A percentile compares a stretch with the other conserved stretches of the same genome.
phyloP scores from a whole-genome alignment of 2,797 vertebrate species.

The Sebastes elongatus region DNA sequence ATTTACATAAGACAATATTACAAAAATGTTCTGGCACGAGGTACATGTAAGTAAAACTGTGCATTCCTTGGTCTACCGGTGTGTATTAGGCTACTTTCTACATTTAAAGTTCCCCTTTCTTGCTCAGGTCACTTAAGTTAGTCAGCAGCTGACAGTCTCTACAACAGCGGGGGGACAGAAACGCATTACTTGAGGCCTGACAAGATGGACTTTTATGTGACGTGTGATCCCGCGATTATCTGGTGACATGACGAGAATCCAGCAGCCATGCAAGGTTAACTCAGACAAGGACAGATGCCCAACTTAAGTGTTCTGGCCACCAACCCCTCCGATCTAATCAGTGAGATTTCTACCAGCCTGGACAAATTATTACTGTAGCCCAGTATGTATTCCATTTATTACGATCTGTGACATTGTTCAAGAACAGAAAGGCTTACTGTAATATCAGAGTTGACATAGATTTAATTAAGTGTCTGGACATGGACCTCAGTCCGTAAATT shows the following conservation, averaged over 20 bases:
- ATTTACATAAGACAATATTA: no score
- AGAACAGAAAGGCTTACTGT: constrained; percentile 55
- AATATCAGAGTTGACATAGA: constrained; percentile 61
- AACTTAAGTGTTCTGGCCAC: background rate
- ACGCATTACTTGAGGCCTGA: no score
- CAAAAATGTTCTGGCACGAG: fast-evolving
- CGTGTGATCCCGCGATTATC: no score
- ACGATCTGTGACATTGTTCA: constrained; percentile 58
- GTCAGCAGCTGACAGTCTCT: no score
- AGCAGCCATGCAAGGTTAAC: no score
- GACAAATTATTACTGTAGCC: constrained; percentile 44
- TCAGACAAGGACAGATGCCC: background rate
- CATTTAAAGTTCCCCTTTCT: no score
- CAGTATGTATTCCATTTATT: constrained; percentile 60
- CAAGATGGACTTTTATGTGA: no score
- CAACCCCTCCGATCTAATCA: background rate
- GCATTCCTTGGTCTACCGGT: no score
- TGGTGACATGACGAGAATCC: no score
- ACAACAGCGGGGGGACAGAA: fast-evolving
- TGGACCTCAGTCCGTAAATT: constrained; percentile 49
- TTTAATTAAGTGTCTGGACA: constrained; percentile 67
- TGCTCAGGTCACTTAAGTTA: no score
- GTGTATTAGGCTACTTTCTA: no score
- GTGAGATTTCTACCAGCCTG: constrained; percentile 5
- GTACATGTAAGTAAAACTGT: no score